Evolutionary conservation across 2,888 invertebrate genomes (phyloP), one percentile per base, ranked within the genome.

Genomic region (Loripinus fragilis): DNA sequence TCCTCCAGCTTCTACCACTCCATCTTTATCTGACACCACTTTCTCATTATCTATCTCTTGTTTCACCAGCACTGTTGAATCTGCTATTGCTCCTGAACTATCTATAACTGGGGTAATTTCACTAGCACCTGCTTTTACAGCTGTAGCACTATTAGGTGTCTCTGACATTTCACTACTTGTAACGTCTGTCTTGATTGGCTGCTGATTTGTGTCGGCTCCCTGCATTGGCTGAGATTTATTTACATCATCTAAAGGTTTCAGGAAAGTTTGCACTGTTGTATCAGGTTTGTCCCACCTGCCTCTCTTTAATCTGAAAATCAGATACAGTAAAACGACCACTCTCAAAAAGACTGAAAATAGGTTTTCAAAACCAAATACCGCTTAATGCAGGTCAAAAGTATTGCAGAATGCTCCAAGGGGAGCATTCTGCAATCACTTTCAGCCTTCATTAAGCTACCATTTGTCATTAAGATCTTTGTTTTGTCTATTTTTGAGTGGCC

Each of bases 231-330:
- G 10, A 3, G 75, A 77, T 67, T 76, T 42, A 28, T 71, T 73
- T 48, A 60, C 69, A 38, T 74, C 71, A 2, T 42, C 69, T 60
- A 10, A 15, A 17, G 74, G 33, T 35, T 65, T 69, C 41, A 20
- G 45, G 23, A 70, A 28, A 15, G 52, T 69, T 66, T 78, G 71
- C 38, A 68, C 65, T 3, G 48, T 41, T 28, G 70, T 45, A 23
- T 84, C 76, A 25, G 82, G 75, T 55, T 75, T 76, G 35, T 81
- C 81, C 81, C 80, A 84, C 68, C 84, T 76, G 30, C 80, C 83
- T 45, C 81, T 55, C 69, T 80, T 81, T 48, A 78, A 72, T 74
- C 81, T 80, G 52, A 28, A 76, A 41, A 76, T 45, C 8, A 17
- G 20, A 5, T 15, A 45, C 10, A 45, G 20, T 20, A 45, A 45